Percentiles rank a stretch among this genome's conserved stretches.
Evolutionary conservation across 2,888 invertebrate genomes (phyloP).

Genomic region (Steinernema hermaphroditum): DNA sequence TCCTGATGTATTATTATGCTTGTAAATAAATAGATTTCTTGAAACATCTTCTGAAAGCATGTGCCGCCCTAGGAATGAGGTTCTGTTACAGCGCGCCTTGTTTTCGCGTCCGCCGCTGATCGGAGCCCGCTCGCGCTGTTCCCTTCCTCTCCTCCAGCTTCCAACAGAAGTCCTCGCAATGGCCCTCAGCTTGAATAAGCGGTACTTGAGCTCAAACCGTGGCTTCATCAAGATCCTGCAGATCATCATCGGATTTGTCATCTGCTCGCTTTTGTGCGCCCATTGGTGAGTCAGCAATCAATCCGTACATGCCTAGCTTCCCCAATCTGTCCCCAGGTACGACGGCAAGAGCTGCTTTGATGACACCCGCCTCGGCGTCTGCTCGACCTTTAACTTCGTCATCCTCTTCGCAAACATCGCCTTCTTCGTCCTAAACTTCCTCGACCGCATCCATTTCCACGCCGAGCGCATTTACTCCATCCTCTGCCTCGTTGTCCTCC

Average conservation of each 20-base stretch:
- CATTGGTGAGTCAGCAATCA: conserved; percentile 40
- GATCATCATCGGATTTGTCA: conserved; percentile 60
- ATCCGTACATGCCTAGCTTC: not conserved
- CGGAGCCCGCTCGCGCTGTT: not conserved
- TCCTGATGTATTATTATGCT: not conserved
- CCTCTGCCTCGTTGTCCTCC: conserved; percentile 41
- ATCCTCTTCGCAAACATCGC: conserved; percentile 47
- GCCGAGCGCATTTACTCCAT: conserved; percentile 44
- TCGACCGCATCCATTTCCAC: conserved; percentile 50
- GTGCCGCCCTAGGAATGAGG: conserved; percentile 5
- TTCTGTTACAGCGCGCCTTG: conserved; percentile 25
- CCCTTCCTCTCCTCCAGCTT: not conserved
- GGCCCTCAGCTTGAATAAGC: conserved; percentile 21
- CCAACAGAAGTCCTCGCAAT: not conserved
- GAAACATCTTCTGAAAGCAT: not conserved
- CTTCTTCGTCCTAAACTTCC: conserved; percentile 55
- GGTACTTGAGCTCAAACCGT: conserved; percentile 54
- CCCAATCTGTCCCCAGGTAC: conserved; percentile 27
- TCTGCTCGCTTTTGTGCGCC: conserved; percentile 60
- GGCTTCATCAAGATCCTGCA: conserved; percentile 56
- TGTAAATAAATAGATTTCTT: not conserved
- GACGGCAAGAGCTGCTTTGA: conserved; percentile 41
- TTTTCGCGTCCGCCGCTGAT: not conserved
- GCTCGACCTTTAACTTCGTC: conserved; percentile 43
- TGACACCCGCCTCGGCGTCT: conserved; percentile 42